Evolutionary conservation across 2,888 invertebrate genomes (phyloP).

Genomic region (Ariolimax columbianus): DNA sequence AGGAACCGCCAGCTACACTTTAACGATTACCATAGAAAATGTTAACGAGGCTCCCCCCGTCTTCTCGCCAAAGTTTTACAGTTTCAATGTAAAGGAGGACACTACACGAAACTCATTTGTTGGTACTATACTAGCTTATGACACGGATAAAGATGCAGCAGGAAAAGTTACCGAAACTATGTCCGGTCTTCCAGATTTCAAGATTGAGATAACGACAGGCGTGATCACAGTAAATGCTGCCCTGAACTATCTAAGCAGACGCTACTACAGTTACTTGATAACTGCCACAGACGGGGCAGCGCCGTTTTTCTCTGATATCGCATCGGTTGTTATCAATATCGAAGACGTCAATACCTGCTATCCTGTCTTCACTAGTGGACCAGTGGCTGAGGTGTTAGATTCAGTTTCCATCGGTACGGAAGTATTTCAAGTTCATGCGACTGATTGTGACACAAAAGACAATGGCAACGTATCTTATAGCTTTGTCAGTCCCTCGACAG

Average conservation of each 20-base stretch:
- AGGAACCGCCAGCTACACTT: slow-evolving; percentile 53
- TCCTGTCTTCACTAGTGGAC: slow-evolving; percentile 85
- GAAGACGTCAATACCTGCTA: slow-evolving; percentile 88
- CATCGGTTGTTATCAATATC: slow-evolving; percentile 89
- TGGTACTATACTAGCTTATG: slow-evolving; percentile 58
- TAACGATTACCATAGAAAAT: slow-evolving; percentile 61
- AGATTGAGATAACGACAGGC: slow-evolving; percentile 89
- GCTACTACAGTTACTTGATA: slow-evolving; percentile 89
- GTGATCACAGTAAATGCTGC: slow-evolving; percentile 90
- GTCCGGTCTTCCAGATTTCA: slow-evolving; percentile 48
- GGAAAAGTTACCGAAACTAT: slow-evolving; percentile 33
- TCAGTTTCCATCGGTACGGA: slow-evolving; percentile 91
- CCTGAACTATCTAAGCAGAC: slow-evolving; percentile 90
- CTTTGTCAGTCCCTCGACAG: slow-evolving; percentile 58
- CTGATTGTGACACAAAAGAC: slow-evolving; percentile 90
- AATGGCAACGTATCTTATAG: slow-evolving; percentile 63
- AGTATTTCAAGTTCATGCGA: slow-evolving; percentile 88
- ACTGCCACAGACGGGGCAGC: slow-evolving; percentile 82
- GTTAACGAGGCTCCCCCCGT: slow-evolving; percentile 65
- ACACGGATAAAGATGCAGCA: slow-evolving; percentile 58
- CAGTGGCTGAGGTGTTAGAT: slow-evolving; percentile 88
- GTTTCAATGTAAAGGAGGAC: slow-evolving; percentile 58
- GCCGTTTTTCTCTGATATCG: slow-evolving; percentile 85
- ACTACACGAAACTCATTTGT: slow-evolving; percentile 44
- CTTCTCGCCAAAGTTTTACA: slow-evolving; percentile 55